Base-by-base conservation (phyloP, 2,888 invertebrate genomes). In the Dorcus hopei region DNA sequence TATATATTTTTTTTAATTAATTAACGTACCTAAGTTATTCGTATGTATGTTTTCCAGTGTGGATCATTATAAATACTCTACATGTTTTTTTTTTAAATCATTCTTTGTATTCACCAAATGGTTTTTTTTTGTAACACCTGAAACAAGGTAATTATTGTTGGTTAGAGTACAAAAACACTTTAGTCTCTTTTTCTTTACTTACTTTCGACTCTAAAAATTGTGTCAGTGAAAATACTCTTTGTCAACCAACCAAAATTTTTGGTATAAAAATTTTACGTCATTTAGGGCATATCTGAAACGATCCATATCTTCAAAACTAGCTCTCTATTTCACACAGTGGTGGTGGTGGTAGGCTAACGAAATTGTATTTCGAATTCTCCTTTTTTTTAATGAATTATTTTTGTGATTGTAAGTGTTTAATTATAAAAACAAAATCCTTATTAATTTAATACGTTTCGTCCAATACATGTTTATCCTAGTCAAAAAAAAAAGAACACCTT, bases 1-100 rank as follows among this genome's bases (percentile, higher is more conserved):
- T 47, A 41, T 19, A 42, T 42, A 47, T 26, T 54, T 47, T 61
- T 71, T 70, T 70, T 75, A 72, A 68, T 73, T 73, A 62, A 73
- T 75, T 74, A 73, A 74, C 65, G 73, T 74, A 74, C 75, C 72
- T 74, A 72, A 72, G 74, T 74, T 74, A 33, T 33, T 73, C 74
- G 72, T 74, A 73, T 74, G 74, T 75, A 72, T 68, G 69, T 70
- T 73, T 70, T 72, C 64, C 73, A 69, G 72, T 74, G 73, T 70
- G 73, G 74, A 66, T 65, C 57, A 65, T 61, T 60, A 62, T 61
- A 14, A 14, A 62, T 64, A 65, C 62, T 66, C 64, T 65, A 61
- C 65, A 61, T 62, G 26, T 33, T 33, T 33, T 33, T 33, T 33
- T 33, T 33, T 26, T 26, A 14, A 19, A 19, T 19, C 19, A 2